Conservation (phyloP, 2,888 invertebrate genomes). For the Pollenia amentaria region DNA sequence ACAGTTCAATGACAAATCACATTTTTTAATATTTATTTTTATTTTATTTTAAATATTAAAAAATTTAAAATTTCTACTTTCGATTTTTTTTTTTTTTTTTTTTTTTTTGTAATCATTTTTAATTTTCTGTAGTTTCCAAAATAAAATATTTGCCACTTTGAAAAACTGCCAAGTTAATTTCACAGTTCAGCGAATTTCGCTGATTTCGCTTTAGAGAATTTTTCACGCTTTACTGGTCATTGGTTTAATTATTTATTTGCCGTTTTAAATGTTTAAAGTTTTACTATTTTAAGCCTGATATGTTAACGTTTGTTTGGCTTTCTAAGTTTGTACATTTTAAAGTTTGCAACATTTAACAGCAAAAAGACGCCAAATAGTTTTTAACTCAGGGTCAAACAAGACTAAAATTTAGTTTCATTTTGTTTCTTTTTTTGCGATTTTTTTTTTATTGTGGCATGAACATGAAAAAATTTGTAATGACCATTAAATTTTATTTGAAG, state of each 20-base stretch:
- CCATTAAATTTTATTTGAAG: conserved; percentile 7
- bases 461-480: conserved; percentile 17
- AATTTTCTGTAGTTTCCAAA: neutral
- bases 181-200: conserved; percentile 52
- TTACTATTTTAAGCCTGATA: neutral
- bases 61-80: neutral
- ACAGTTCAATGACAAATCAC: too few species aligned
- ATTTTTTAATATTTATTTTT: too few species aligned
- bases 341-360: conserved; percentile 9
- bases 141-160: conserved; percentile 14
- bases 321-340: conserved; percentile 12
- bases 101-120: neutral
- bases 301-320: neutral
- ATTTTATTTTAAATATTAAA: neutral
- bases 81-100: conserved; percentile 17
- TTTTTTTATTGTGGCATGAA: conserved; percentile 4
- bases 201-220: conserved; percentile 49
- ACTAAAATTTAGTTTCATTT: conserved; percentile 46
- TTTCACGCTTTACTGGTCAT: conserved; percentile 59
- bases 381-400: conserved; percentile 60
- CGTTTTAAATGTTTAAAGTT: conserved; percentile 4
- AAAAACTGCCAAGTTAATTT: conserved; percentile 54
- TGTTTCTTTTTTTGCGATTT: neutral
- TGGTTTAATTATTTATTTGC: conserved; percentile 38
- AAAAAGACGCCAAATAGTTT: neutral